Percentiles rank a stretch among this genome's conserved stretches.
Evolutionary conservation across 2,797 vertebrate genomes (phyloP).

Genomic region (Catostomus latipinnis): DNA sequence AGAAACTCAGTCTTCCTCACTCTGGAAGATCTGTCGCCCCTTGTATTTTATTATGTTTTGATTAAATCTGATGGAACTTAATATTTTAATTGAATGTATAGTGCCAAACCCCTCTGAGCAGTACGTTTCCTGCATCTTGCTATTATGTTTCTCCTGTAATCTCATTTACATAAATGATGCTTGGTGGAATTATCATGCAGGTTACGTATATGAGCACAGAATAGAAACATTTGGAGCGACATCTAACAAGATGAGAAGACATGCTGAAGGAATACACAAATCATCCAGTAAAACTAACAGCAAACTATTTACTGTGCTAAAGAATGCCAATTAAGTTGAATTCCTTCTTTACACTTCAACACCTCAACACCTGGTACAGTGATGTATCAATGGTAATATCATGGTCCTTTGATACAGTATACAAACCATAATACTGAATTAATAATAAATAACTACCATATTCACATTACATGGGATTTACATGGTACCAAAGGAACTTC

Average conservation of each 20-base stretch:
- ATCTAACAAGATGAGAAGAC: neutral
- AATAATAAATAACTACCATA: neutral
- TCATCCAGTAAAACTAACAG: neutral
- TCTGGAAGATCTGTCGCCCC: slow-evolving; percentile 79
- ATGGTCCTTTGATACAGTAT: no score
- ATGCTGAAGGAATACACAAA: slow-evolving; percentile 11
- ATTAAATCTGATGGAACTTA: slow-evolving; percentile 97
- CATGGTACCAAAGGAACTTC: no score
- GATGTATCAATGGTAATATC: neutral
- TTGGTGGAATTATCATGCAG: slow-evolving; percentile 89
- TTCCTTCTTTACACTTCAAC: neutral
- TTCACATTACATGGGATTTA: neutral
- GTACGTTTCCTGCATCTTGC: slow-evolving; percentile 91
- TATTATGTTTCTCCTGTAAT: slow-evolving; percentile 96
- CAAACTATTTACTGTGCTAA: neutral
- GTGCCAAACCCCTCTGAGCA: slow-evolving; percentile 90
- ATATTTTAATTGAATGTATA: slow-evolving; percentile 99
- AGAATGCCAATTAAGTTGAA: neutral
- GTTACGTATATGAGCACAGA: slow-evolving; percentile 75
- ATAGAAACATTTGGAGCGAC: slow-evolving; percentile 57
- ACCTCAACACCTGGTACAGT: no score
- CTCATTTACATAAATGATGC: slow-evolving; percentile 99
- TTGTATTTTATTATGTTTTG: slow-evolving; percentile 96
- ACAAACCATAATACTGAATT: no score
- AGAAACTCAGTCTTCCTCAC: slow-evolving; percentile 3